phyloP scores from a whole-genome alignment of 2,888 invertebrate species.

The Agrilus mali region DNA sequence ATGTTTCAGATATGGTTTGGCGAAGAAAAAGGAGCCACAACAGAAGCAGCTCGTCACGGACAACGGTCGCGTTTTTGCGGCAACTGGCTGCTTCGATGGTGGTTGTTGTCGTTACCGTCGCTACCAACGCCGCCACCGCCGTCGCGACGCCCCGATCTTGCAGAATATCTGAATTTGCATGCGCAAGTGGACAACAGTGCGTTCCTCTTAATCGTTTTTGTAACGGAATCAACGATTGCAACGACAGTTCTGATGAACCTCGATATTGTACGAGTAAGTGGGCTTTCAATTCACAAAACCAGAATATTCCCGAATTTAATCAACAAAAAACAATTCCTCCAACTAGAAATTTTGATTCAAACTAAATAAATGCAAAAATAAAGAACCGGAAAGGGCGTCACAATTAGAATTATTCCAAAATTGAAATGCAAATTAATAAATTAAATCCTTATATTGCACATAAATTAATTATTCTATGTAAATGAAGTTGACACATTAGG shows the following conservation, averaged over 20 bases:
- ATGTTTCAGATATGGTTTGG: conserved; percentile 12
- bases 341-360: no score
- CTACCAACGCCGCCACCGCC: conserved; percentile 29
- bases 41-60: neutral
- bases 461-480: no score
- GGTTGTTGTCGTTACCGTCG: conserved; percentile 6
- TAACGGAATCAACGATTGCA: conserved; percentile 68
- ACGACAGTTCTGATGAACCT: conserved; percentile 69
- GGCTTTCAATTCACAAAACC: no score
- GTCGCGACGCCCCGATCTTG: conserved; percentile 40
- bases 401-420: no score
- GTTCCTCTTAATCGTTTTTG: conserved; percentile 62
- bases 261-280: conserved; percentile 72
- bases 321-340: no score
- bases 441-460: no score
- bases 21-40: conserved; percentile 7
- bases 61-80: neutral
- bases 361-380: no score
- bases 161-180: conserved; percentile 54
- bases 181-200: conserved; percentile 49
- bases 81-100: neutral
- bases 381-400: no score
- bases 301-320: no score
- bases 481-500: no score
- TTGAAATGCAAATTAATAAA: no score